These are phyloP conservation scores for Drosophila ustulata DNA, from an alignment of 2,888 invertebrate genomes.

Conservation along the genomic window DNA sequence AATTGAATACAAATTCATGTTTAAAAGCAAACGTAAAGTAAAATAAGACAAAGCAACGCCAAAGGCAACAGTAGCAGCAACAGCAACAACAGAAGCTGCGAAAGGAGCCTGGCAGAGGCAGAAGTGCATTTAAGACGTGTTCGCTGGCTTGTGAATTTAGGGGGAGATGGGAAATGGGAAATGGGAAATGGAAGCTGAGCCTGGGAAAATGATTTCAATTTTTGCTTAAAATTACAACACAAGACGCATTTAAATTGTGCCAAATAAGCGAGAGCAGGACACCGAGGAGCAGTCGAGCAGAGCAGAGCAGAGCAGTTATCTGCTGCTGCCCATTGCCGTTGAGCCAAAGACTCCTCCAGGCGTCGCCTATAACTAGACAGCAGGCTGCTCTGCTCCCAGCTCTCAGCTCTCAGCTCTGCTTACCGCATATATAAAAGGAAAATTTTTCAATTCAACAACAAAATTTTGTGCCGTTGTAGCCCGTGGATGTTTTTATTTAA, in stretches of 20 bases:
- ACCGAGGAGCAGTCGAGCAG: background rate
- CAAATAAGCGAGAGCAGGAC: constrained; percentile 36
- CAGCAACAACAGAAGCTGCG: constrained; percentile 4
- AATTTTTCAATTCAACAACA: constrained; percentile 65
- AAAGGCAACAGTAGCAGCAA: constrained; percentile 11
- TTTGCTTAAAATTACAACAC: constrained; percentile 62
- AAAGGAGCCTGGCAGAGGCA: constrained; percentile 17
- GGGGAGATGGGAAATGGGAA: background rate
- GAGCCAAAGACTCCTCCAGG: constrained; percentile 29
- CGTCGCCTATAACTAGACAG: constrained; percentile 67
- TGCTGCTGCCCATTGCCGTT: constrained; percentile 17
- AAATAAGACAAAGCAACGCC: constrained; percentile 39
- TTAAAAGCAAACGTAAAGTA: constrained; percentile 53
- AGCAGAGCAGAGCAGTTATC: constrained; percentile 19
- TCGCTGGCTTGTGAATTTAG: constrained; percentile 1
- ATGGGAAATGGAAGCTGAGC: background rate
- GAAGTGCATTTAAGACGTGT: constrained; percentile 28
- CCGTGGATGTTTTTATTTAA: constrained; percentile 75
- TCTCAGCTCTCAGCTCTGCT: background rate
- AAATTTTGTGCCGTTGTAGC: constrained; percentile 52
- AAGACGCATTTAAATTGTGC: constrained; percentile 69
- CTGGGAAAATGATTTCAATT: constrained; percentile 45
- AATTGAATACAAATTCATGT: constrained; percentile 73
- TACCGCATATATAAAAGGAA: constrained; percentile 39
- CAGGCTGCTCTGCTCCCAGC: constrained; percentile 5